These are phyloP conservation scores for Drosophila maculinotata DNA, from an alignment of 2,888 invertebrate species.

Conservation along the genomic window DNA sequence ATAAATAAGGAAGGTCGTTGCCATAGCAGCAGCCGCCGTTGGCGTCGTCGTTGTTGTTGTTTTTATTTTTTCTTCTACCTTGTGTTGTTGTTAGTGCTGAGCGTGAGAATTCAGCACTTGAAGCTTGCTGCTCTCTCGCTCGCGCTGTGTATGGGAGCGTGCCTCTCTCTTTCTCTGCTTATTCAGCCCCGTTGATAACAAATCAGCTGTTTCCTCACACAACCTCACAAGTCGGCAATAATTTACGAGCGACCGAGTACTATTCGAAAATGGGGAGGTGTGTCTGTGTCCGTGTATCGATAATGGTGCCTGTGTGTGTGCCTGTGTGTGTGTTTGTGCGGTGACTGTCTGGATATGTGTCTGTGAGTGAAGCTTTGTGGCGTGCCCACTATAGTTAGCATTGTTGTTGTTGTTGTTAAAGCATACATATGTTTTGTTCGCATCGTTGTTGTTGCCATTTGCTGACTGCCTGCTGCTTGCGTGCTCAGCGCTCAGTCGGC, in stretches of 20 bases:
- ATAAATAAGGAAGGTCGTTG: constrained; percentile 84
- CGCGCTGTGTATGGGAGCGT: constrained; percentile 20
- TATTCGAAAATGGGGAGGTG: constrained; percentile 67
- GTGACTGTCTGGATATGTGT: constrained; percentile 56
- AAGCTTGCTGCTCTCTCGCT: constrained; percentile 25
- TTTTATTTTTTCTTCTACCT: constrained; percentile 33
- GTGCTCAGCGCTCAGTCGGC: constrained; percentile 68
- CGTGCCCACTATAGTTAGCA: constrained; percentile 47
- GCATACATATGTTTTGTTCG: constrained; percentile 78
- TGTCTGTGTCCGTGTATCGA: constrained; percentile 63
- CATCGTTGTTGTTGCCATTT: constrained; percentile 31
- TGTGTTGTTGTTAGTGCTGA: constrained; percentile 46
- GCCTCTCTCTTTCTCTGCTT: constrained; percentile 27
- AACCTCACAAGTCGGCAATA: constrained; percentile 34
- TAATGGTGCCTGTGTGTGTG: constrained; percentile 33
- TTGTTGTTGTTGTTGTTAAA: constrained; percentile 33
- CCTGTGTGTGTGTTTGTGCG: constrained; percentile 37
- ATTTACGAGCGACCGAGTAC: constrained; percentile 52
- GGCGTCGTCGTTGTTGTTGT: constrained; percentile 44
- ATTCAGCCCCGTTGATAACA: constrained; percentile 74
- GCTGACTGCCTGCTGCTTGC: constrained; percentile 58
- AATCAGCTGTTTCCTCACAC: constrained; percentile 72
- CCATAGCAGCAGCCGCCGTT: constrained; percentile 76
- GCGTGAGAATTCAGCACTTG: constrained; percentile 66
- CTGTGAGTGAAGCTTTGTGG: constrained; percentile 57